These are phyloP conservation scores for Pseudorhombus dupliciocellatus DNA, from an alignment of 2,113 vertebrate species.

Conservation along the genomic window DNA sequence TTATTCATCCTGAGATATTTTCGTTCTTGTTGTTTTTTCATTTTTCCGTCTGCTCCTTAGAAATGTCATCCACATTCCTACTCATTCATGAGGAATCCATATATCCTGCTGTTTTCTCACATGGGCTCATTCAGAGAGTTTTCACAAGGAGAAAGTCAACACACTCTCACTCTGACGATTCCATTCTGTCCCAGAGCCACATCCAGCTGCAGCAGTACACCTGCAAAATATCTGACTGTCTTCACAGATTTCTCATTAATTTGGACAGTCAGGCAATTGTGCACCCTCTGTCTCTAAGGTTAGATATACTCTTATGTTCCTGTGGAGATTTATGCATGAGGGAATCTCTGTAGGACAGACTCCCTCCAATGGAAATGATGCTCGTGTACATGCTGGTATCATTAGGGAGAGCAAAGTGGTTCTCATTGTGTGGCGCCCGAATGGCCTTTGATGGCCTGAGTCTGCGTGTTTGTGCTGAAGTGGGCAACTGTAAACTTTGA, in stretches of 20 bases:
- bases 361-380: slow-evolving; percentile 65
- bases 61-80: too few relatives aligned
- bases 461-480: slow-evolving; percentile 69
- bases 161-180: too few relatives aligned
- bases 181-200: too few relatives aligned
- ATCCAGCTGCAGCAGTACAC: too few relatives aligned
- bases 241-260: neutral
- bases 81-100: too few relatives aligned
- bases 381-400: slow-evolving; percentile 75
- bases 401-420: slow-evolving; percentile 74
- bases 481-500: slow-evolving; percentile 66
- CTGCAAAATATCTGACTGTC: neutral
- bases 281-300: slow-evolving; percentile 9
- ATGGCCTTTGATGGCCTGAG: slow-evolving; percentile 69
- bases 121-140: too few relatives aligned
- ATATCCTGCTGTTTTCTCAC: too few relatives aligned
- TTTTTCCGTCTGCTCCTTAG: too few relatives aligned
- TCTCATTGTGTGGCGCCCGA: slow-evolving; percentile 70
- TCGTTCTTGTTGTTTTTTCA: too few relatives aligned
- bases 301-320: neutral
- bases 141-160: too few relatives aligned
- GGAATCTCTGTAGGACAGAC: slow-evolving; percentile 17
- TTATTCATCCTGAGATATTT: too few relatives aligned
- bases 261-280: neutral
- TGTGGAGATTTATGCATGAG: slow-evolving; percentile 5